These are phyloP conservation scores for Epirrita christyi DNA, from an alignment of 2,888 invertebrate species.

Conservation along the genomic window DNA sequence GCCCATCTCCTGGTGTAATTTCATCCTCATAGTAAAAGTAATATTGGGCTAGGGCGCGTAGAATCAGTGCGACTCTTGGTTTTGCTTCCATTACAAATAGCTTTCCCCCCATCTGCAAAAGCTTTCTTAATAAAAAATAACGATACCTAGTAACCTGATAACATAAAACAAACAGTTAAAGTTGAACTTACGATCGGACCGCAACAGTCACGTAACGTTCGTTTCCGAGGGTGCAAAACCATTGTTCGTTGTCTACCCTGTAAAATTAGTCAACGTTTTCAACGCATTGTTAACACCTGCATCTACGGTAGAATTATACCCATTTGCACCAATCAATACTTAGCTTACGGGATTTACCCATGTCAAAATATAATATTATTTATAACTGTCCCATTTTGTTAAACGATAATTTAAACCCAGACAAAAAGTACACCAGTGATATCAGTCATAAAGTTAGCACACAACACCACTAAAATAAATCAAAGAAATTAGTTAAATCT, in stretches of 20 bases:
- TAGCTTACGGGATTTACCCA: neutral
- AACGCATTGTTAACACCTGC: neutral
- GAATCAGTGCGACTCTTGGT: too few relatives aligned
- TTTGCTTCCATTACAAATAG: too few relatives aligned
- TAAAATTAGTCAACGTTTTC: neutral
- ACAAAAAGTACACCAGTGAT: too few relatives aligned
- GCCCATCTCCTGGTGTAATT: too few relatives aligned
- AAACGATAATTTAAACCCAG: too few relatives aligned
- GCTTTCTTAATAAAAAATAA: slow-evolving; percentile 19
- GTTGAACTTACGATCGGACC: slow-evolving; percentile 7
- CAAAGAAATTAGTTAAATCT: too few relatives aligned
- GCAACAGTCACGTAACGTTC: slow-evolving; percentile 12
- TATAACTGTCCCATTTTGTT: too few relatives aligned
- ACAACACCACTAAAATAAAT: too few relatives aligned
- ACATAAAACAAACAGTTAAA: slow-evolving; percentile 3
- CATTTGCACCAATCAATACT: neutral
- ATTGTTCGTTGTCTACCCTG: neutral
- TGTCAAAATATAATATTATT: neutral
- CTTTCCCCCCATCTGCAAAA: neutral
- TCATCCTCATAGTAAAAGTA: too few relatives aligned
- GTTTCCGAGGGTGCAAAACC: neutral
- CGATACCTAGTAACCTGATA: slow-evolving; percentile 11
- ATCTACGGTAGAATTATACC: neutral
- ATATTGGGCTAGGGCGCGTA: too few relatives aligned
- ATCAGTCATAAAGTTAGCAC: too few relatives aligned